Percentiles rank a stretch among this genome's conserved stretches.
Evolutionary conservation across 1,140 invertebrate species (phyloP).

Genomic region (Bombus soroeensis): DNA sequence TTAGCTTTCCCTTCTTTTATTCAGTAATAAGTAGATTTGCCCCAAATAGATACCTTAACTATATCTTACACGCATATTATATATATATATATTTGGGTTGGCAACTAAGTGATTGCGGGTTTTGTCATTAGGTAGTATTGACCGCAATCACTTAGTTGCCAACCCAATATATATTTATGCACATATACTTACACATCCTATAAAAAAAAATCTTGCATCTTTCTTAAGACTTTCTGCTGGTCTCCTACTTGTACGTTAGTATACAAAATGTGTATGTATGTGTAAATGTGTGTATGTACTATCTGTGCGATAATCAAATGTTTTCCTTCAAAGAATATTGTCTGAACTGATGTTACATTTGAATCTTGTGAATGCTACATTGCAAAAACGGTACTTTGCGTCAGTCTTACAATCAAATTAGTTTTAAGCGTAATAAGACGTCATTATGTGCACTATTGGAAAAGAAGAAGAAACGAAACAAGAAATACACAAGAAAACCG

Average conservation of each 20-base stretch:
- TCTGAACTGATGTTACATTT: not conserved
- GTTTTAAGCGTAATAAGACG: constrained; percentile 58
- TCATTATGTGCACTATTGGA: constrained; percentile 21
- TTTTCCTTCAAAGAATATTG: not conserved
- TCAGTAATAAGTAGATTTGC: constrained; percentile 29
- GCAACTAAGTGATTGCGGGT: too few relatives aligned
- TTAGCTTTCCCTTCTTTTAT: not conserved
- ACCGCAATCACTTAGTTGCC: too few relatives aligned
- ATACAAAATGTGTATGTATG: constrained; percentile 50
- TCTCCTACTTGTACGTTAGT: constrained; percentile 11
- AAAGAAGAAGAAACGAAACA: not conserved
- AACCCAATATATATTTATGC: not conserved
- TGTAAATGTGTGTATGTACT: constrained; percentile 1
- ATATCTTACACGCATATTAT: constrained; percentile 17
- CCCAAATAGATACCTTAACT: not conserved
- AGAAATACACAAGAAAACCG: not conserved
- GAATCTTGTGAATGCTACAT: not conserved
- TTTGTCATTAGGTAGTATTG: too few relatives aligned
- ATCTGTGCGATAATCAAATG: constrained; percentile 20
- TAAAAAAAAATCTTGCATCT: constrained; percentile 28
- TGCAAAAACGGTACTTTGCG: constrained; percentile 8
- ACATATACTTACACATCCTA: constrained; percentile 9
- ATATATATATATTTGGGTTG: not conserved
- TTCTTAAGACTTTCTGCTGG: not conserved
- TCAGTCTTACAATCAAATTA: constrained; percentile 67